phyloP scores from a whole-genome alignment of 1,140 invertebrate species.

The Berghia stephanieae region DNA sequence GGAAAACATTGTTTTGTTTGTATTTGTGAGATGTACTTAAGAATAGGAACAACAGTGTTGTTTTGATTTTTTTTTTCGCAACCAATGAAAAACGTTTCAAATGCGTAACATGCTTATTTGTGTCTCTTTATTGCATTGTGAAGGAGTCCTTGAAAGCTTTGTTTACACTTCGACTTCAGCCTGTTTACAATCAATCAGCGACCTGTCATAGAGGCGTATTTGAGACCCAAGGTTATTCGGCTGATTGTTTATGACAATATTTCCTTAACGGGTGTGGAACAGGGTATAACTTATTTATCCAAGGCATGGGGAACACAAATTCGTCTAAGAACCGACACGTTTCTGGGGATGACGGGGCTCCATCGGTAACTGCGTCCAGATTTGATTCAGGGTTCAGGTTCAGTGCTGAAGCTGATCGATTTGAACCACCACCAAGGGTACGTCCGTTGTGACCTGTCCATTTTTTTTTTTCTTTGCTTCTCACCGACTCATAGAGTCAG shows the following conservation, averaged over 20 bases:
- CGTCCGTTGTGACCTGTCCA: background rate
- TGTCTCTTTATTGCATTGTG: background rate
- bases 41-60: background rate
- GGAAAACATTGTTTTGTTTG: background rate
- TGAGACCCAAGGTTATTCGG: background rate
- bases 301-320: constrained; percentile 51
- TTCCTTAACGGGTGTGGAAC: background rate
- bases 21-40: background rate
- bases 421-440: constrained; percentile 14
- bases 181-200: background rate
- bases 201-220: background rate
- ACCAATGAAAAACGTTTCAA: too few relatives aligned
- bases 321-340: constrained; percentile 51
- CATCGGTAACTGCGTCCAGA: constrained; percentile 48
- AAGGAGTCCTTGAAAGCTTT: background rate
- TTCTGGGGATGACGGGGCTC: constrained; percentile 57
- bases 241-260: background rate
- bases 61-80: background rate
- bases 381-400: too few relatives aligned
- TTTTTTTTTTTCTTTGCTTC: background rate
- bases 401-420: constrained; percentile 13
- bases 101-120: too few relatives aligned
- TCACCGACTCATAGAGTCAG: background rate
- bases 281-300: background rate
- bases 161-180: background rate